Evolutionary conservation across 1,140 invertebrate species (phyloP).

Genomic region (Telenomus remus): DNA sequence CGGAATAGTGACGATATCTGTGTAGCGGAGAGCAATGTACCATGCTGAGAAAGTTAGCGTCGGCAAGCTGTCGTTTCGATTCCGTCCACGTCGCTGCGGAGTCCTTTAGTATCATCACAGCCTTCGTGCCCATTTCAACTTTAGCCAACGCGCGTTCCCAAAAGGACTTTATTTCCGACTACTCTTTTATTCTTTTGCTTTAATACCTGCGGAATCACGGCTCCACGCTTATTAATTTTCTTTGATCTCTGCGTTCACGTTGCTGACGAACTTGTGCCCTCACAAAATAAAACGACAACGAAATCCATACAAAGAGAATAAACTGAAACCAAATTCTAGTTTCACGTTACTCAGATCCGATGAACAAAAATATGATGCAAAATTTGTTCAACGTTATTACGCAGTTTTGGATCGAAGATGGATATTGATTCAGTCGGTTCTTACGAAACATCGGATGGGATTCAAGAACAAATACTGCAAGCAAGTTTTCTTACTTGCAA

Average conservation of each 20-base stretch:
- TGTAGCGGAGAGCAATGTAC: constrained; percentile 46
- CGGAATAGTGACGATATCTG: constrained; percentile 21
- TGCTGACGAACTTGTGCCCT: no score
- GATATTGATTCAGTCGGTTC: no score
- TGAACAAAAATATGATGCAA: no score
- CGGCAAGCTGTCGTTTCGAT: constrained; percentile 88
- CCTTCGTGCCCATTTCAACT: constrained; percentile 92
- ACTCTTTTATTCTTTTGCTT: constrained; percentile 89
- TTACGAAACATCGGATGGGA: no score
- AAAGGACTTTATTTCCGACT: constrained; percentile 91
- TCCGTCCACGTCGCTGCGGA: constrained; percentile 89
- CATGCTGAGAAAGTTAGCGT: constrained; percentile 83
- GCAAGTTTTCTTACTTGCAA: no score
- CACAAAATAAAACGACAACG: no score
- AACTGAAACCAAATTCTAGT: no score
- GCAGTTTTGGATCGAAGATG: no score
- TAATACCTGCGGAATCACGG: constrained; percentile 77
- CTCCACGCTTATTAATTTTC: constrained; percentile 60
- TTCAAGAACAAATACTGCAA: no score
- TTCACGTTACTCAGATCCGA: no score
- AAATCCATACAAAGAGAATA: no score
- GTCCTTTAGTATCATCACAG: constrained; percentile 88
- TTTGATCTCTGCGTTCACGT: constrained; percentile 36
- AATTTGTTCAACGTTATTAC: no score
- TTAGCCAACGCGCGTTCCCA: constrained; percentile 84